Conservation (phyloP, 2,113 vertebrate genomes). For the Pseudorasbora parva region DNA sequence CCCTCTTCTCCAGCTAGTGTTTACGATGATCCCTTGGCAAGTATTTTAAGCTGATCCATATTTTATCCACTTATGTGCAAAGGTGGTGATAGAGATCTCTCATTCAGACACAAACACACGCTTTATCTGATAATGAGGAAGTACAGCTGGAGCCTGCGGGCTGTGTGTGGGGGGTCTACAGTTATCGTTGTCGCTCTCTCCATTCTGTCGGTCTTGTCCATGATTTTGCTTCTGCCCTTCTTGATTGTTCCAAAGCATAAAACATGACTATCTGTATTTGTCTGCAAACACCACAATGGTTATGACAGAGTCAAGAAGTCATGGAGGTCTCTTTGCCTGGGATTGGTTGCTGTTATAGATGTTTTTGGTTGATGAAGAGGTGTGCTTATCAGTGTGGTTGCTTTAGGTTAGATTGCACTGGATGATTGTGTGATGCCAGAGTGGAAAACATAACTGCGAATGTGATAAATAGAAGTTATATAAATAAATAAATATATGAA, state of each 20-base stretch:
- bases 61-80: conserved; percentile 55
- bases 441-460: background rate
- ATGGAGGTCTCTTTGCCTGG: conserved; percentile 39
- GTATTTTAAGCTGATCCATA: conserved; percentile 32
- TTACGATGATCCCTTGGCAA: conserved; percentile 1
- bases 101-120: conserved; percentile 9
- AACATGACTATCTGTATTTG: conserved; percentile 48
- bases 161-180: conserved; percentile 64
- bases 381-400: conserved; percentile 22
- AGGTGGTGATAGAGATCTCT: conserved; percentile 63
- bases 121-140: conserved; percentile 60
- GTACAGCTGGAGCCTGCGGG: conserved; percentile 54
- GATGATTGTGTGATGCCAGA: conserved; percentile 1
- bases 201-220: conserved; percentile 44
- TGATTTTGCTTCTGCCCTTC: conserved; percentile 46
- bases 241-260: conserved; percentile 62
- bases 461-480: background rate
- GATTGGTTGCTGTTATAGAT: background rate
- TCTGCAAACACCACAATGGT: conserved; percentile 59
- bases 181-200: conserved; percentile 63
- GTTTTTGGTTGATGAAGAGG: background rate
- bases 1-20: background rate
- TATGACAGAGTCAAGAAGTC: conserved; percentile 18
- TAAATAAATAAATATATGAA: too few relatives aligned
- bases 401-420: background rate